Conservation (phyloP, 2,888 invertebrate species). For the Piscicola geometra region DNA sequence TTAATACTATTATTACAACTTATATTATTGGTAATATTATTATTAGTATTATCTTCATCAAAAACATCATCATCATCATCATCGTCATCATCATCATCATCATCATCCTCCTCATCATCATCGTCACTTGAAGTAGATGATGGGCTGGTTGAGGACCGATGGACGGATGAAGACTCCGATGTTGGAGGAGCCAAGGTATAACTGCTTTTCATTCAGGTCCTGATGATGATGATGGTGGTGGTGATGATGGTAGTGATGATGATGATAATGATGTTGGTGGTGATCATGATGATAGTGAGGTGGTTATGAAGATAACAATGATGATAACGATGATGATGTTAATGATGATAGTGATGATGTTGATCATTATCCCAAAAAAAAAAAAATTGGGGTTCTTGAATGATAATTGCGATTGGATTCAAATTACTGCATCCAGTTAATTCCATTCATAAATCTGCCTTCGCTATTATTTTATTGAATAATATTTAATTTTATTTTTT, state of each 20-base stretch:
- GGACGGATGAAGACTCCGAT: slow-evolving; percentile 76
- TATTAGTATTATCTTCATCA: not conserved
- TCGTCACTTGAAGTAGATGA: slow-evolving; percentile 54
- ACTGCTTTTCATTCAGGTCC: slow-evolving; percentile 74
- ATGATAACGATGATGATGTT: too few relatives aligned
- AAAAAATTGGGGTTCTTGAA: too few relatives aligned
- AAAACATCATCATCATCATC: not conserved
- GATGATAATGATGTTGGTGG: too few relatives aligned
- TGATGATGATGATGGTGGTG: slow-evolving; percentile 50
- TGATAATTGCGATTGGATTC: too few relatives aligned
- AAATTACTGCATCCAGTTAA: too few relatives aligned
- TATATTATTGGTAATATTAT: not conserved
- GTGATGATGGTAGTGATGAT: too few relatives aligned
- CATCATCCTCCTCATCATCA: not conserved
- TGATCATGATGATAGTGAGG: too few relatives aligned
- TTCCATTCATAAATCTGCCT: too few relatives aligned
- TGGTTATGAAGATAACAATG: too few relatives aligned
- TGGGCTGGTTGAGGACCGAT: slow-evolving; percentile 55
- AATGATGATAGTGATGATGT: too few relatives aligned
- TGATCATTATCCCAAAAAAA: not conserved
- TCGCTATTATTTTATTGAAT: too few relatives aligned
- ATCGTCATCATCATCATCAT: not conserved
- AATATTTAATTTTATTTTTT: too few relatives aligned
- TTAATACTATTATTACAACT: not conserved
- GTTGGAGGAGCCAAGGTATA: slow-evolving; percentile 80